Base-by-base conservation (phyloP, 2,113 vertebrate genomes). In the Trogon surrucura region DNA sequence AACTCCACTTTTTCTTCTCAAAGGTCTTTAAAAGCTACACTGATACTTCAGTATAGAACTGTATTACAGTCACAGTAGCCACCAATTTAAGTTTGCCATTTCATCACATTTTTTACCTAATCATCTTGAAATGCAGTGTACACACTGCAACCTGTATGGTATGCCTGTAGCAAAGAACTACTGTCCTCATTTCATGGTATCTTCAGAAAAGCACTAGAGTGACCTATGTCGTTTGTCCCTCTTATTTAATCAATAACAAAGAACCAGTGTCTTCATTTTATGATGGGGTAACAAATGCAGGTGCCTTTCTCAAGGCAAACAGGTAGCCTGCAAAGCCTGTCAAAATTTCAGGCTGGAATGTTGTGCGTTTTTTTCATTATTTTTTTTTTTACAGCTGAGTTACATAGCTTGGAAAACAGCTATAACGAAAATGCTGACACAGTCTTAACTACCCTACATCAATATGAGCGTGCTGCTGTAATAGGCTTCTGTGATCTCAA, bases 401-500 rank as follows among this genome's bases (percentile, higher is more conserved):
- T 93, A 94, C 77, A 72, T 50, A 91, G 86, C 78, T 87, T 87
- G 80, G 85, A 91, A 96, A 90, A 95, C 27, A 91, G 87, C n/a
- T 80, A 61, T 94, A 91, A 86, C 91, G 82, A 94, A 97, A 94
- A 95, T 36, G 80, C 71, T 95, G 93, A 97, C 17, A n/a, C 32
- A 93, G 77, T 92, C 72, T 97, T 97, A 96, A 93, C 93, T 91
- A 94, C 30, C 70, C 77, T 67, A 83, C 88, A 91, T 90, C 92
- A 93, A 69, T 72, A 82, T 27, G 32, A 85, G 91, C 75, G 93
- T 6, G 11, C 72, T 32, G 89, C 67, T 79, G 13, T 84, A 92
- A 96, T 61, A 95, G 81, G 78, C 77, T 88, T 97, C 83, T 97
- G 93, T 96, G 89, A 86, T 96, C 96, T 92, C 65, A 90, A 87